Conservation (phyloP, 35 echinoderm and acorn worm species). For the Apostichopus parvimensis region DNA sequence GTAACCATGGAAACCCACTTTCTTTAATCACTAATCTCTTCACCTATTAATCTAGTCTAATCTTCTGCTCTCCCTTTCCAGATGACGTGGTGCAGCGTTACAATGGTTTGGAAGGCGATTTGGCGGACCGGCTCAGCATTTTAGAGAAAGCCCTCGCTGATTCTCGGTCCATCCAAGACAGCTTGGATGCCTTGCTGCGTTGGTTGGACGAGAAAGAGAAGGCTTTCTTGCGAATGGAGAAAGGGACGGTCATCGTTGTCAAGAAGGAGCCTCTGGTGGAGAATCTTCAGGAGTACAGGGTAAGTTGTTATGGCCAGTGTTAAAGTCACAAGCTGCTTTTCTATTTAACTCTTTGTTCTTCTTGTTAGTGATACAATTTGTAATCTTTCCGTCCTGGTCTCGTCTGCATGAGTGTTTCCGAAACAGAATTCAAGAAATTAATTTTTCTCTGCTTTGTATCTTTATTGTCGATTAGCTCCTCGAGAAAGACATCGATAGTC, state of each 20-base stretch:
- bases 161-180: conserved; percentile 88
- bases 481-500: conserved; percentile 97
- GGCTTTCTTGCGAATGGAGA: conserved; percentile 76
- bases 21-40: no score
- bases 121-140: conserved; percentile 68
- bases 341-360: no score
- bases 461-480: conserved; percentile 31
- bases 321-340: no score
- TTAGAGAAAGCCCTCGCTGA: conserved; percentile 86
- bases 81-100: conserved; percentile 83
- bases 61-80: conserved; percentile 1
- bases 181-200: conserved; percentile 87
- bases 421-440: background rate
- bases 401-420: no score
- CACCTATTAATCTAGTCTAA: background rate
- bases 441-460: background rate
- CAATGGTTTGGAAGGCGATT: conserved; percentile 82
- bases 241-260: conserved; percentile 90
- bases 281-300: conserved; percentile 91
- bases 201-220: conserved; percentile 99
- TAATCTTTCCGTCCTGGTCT: no score
- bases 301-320: conserved; percentile 1
- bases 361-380: no score
- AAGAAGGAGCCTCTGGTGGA: conserved; percentile 97
- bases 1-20: no score